Percentiles rank a stretch among this genome's conserved stretches.
phyloP scores from a whole-genome alignment of 2,113 vertebrate genomes.

The Numida meleagris region DNA sequence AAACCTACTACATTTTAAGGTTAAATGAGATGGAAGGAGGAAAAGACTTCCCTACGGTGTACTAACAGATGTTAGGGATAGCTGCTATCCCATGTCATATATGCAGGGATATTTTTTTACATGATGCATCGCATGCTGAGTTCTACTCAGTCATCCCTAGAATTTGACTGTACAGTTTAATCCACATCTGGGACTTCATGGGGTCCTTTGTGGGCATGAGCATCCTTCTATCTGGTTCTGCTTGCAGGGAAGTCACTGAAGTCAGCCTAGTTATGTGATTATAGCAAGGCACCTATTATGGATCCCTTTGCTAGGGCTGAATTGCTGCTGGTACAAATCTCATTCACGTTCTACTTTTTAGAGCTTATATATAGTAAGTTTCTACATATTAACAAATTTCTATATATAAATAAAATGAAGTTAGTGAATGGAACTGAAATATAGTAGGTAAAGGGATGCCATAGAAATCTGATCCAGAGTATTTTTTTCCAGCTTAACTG shows the following conservation, averaged over 20 bases:
- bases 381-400: background rate
- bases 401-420: background rate
- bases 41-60: background rate
- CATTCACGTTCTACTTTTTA: background rate
- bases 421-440: background rate
- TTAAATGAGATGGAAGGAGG: background rate
- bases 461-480: background rate
- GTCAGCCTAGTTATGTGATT: background rate
- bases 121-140: background rate
- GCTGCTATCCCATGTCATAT: fast-evolving
- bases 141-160: background rate
- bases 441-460: background rate
- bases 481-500: background rate
- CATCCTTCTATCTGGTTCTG: background rate
- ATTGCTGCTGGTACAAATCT: background rate
- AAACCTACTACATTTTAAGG: background rate
- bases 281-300: background rate
- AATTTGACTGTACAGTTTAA: background rate
- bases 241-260: background rate
- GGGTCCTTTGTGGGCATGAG: background rate
- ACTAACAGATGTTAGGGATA: background rate
- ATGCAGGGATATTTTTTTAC: background rate
- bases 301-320: background rate
- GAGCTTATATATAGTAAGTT: background rate
- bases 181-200: background rate